These are phyloP conservation scores for Neodiprion pinetum DNA, from an alignment of 1,140 invertebrate genomes.

Conservation along the genomic window DNA sequence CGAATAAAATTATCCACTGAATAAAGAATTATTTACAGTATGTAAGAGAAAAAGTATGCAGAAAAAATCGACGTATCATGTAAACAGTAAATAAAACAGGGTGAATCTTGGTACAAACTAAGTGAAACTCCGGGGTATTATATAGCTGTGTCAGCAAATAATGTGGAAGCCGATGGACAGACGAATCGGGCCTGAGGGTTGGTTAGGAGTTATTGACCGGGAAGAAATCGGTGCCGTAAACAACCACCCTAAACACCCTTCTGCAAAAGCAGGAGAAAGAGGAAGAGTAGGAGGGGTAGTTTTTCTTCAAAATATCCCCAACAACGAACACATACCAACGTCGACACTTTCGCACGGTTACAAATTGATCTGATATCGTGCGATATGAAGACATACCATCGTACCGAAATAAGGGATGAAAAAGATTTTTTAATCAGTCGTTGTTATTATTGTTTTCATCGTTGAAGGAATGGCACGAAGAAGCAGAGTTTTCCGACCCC, in stretches of 20 bases:
- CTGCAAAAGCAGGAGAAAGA: neutral
- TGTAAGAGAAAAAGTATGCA: too few species aligned
- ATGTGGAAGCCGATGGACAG: constrained; percentile 40
- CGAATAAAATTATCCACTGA: too few species aligned
- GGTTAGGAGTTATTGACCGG: constrained; percentile 48
- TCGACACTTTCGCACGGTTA: neutral
- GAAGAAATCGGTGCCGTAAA: constrained; percentile 50
- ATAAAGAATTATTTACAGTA: too few species aligned
- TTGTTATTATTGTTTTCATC: too few species aligned
- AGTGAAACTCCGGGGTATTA: neutral
- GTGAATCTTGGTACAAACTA: neutral
- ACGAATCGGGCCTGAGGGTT: constrained; percentile 36
- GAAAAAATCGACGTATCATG: too few species aligned
- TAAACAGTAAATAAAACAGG: neutral
- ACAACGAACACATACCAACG: neutral
- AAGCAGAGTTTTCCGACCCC: too few species aligned
- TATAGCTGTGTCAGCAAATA: constrained; percentile 51
- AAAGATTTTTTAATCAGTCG: too few species aligned
- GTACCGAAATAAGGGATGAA: too few species aligned
- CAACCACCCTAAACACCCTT: constrained; percentile 54
- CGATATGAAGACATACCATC: too few species aligned
- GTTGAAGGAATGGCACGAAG: too few species aligned
- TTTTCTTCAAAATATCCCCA: neutral
- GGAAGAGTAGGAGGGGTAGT: neutral
- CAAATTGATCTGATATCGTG: too few species aligned